phyloP scores from a whole-genome alignment of 2,888 invertebrate genomes.

The Nymphalis c-album region DNA sequence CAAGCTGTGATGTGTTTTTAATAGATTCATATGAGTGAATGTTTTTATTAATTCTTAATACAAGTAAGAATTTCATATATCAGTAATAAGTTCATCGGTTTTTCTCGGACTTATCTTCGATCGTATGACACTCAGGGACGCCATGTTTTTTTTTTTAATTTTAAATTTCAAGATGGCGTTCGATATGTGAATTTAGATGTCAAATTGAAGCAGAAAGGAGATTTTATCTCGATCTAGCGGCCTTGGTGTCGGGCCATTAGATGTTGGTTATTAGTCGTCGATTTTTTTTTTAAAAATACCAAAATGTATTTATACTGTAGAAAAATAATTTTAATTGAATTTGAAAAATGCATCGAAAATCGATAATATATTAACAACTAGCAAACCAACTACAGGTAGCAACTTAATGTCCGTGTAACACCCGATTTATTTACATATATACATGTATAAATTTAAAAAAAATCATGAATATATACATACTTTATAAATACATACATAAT shows the following conservation, averaged over 20 bases:
- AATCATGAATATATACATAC: too few species aligned
- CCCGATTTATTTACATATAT: too few species aligned
- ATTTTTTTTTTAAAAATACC: not conserved
- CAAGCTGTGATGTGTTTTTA: too few species aligned
- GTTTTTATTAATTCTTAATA: slow-evolving; percentile 6
- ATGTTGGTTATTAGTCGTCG: not conserved
- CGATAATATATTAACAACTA: too few species aligned
- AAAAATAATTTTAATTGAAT: too few species aligned
- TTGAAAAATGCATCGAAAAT: too few species aligned
- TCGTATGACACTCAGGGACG: slow-evolving; percentile 52
- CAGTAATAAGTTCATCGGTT: slow-evolving; percentile 30
- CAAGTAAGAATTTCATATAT: slow-evolving; percentile 37
- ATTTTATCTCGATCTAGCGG: slow-evolving; percentile 59
- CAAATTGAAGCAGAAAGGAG: slow-evolving; percentile 53
- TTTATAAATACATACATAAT: too few species aligned
- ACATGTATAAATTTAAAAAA: too few species aligned
- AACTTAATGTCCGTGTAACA: too few species aligned
- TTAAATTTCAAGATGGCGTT: slow-evolving; percentile 59
- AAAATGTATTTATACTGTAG: too few species aligned
- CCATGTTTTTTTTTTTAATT: slow-evolving; percentile 45
- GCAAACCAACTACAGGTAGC: too few species aligned
- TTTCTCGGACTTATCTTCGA: slow-evolving; percentile 42
- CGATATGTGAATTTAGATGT: slow-evolving; percentile 69
- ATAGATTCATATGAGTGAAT: too few species aligned
- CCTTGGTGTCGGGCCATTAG: slow-evolving; percentile 42